A percentile compares a stretch with the other conserved stretches of the same genome.
phyloP scores from a whole-genome alignment of 2,888 invertebrate genomes.

The Volucella inflata region DNA sequence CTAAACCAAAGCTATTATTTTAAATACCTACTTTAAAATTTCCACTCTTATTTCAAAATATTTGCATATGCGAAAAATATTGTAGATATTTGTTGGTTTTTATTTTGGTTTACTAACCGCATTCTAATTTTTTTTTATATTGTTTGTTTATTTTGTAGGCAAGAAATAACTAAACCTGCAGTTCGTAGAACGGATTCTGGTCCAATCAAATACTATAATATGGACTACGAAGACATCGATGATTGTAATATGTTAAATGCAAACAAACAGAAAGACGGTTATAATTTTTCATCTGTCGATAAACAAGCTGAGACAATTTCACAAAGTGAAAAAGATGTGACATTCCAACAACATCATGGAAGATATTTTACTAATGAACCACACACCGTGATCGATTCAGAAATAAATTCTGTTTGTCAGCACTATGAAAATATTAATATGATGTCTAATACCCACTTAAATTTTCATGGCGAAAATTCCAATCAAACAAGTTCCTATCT shows the following conservation, averaged over 20 bases:
- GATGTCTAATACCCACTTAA: constrained; percentile 41
- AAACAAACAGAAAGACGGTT: constrained; percentile 61
- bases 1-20: too few relatives aligned
- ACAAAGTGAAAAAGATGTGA: constrained; percentile 41
- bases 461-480: constrained; percentile 18
- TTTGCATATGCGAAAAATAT: too few relatives aligned
- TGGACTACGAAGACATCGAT: constrained; percentile 76
- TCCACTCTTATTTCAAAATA: too few relatives aligned
- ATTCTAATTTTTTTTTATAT: background rate
- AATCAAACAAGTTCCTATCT: constrained; percentile 76
- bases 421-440: constrained; percentile 76
- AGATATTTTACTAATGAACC: constrained; percentile 38
- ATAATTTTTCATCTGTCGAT: constrained; percentile 19
- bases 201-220: constrained; percentile 72
- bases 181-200: constrained; percentile 67
- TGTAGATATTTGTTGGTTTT: too few relatives aligned
- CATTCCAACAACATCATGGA: constrained; percentile 30
- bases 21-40: too few relatives aligned
- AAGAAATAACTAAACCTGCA: constrained; percentile 50
- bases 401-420: constrained; percentile 82
- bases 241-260: constrained; percentile 57
- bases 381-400: constrained; percentile 22
- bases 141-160: constrained; percentile 15
- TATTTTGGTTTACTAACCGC: too few relatives aligned
- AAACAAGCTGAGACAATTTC: constrained; percentile 39